phyloP scores from a whole-genome alignment of 2,113 vertebrate genomes.

The Chascanopsetta lugubris region DNA sequence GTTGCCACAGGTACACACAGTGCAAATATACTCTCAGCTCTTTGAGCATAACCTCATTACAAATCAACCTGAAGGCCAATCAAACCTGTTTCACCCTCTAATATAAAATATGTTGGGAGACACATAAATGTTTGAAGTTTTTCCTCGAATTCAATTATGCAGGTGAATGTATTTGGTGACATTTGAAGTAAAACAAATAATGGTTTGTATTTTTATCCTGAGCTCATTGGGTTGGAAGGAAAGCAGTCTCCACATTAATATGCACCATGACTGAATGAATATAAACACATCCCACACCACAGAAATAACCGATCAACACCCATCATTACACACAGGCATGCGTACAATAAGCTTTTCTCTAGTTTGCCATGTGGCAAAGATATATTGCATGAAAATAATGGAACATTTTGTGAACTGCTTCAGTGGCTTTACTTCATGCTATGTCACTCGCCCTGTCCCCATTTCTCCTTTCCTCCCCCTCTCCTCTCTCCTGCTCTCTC shows the following conservation, averaged over 20 bases:
- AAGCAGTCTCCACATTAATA: constrained; percentile 9
- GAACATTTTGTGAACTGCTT: constrained; percentile 61
- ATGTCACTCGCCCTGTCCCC: constrained; percentile 32
- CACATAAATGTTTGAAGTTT: constrained; percentile 4
- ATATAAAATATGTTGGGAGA: constrained; percentile 1
- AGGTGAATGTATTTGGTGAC: background rate
- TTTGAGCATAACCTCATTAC: background rate
- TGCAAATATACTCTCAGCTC: background rate
- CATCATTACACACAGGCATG: constrained; percentile 51
- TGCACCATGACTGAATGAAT: constrained; percentile 21
- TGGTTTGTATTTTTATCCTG: constrained; percentile 27
- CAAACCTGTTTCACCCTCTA: constrained; percentile 8
- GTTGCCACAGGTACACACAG: constrained; percentile 87
- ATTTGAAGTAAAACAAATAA: constrained; percentile 18
- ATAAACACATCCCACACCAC: constrained; percentile 37
- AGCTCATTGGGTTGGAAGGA: constrained; percentile 24
- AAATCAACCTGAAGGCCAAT: background rate
- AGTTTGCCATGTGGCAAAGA: constrained; percentile 45
- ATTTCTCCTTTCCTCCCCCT: constrained; percentile 31
- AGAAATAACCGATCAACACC: constrained; percentile 55
- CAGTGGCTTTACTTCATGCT: constrained; percentile 48
- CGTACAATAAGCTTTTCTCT: constrained; percentile 58
- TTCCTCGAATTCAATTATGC: background rate
- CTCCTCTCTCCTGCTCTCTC: constrained; percentile 29
- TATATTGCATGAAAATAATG: constrained; percentile 61